Base-by-base conservation (phyloP, 64 coral and sea anemone species). In the Dendrophyllia cribrosa region DNA sequence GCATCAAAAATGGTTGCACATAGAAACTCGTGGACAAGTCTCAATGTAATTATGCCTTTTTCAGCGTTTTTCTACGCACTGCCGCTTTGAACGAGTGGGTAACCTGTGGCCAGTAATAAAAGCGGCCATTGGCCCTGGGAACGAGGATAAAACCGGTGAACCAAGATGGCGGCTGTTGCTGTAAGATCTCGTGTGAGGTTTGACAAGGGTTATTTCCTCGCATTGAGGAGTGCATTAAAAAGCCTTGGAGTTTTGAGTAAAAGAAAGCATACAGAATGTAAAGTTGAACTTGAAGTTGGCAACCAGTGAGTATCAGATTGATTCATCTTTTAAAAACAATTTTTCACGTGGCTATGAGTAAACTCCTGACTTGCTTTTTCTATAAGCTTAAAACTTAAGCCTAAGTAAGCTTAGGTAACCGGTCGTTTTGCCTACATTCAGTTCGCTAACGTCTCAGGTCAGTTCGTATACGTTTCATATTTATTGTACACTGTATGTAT, bases 211-310 rank as follows among this genome's bases (percentile, higher is more conserved):
- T 23, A 21, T 66, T 83, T 50, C 19, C 17, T 83, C 8, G 61
- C 43, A 50, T 21, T 65, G 45, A 7, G 60, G 20, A 83, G 62
- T 20, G 43, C 60, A 66, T 66, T 83, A 10, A 83, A 83, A 66
- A 19, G 61, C n/a, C 14, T 51, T 48, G 17, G 80, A 51, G 8
- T 82, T 8, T 14, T 63, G 6, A 43, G 34, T 16, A 83, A 60
- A 50, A 21, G 43, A 0, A 83, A 23, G n/a, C 60, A 83, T 83
- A 50, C 80, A 66, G 61, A 83, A 83, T 83, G 61, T 51, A 15
- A 11, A 51, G 61, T 83, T 83, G 80, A 83, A 16, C 16, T 83
- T 67, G 80, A 83, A 66, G 34, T 83, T 83, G 80, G 80, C 4
- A 7, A 16, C 7, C 79, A 64, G 79, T 83, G 45, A 83, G 80